A percentile compares a stretch with the other conserved stretches of the same genome.
Evolutionary conservation across 2,113 vertebrate genomes (phyloP).

Genomic region (Corythaeola cristata): DNA sequence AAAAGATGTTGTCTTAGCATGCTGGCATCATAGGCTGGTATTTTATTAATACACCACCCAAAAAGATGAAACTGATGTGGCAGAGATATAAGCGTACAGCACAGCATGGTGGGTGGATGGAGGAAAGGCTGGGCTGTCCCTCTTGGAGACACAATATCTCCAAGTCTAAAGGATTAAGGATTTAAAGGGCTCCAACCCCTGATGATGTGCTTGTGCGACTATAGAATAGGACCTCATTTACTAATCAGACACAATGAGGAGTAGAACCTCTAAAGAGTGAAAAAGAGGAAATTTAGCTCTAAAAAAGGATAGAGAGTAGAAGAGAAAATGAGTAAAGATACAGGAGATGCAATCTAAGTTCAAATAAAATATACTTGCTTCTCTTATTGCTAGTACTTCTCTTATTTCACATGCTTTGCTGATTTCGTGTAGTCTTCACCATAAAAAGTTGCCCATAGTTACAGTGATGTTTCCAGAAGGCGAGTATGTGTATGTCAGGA

Average conservation of each 20-base stretch:
- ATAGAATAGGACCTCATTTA: neutral
- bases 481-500: neutral
- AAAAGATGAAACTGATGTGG: neutral
- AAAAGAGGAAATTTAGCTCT: neutral
- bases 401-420: neutral
- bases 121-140: neutral
- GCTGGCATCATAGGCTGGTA: neutral
- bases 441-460: neutral
- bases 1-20: neutral
- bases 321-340: neutral
- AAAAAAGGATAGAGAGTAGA: neutral
- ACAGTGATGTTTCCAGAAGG: conserved; percentile 11
- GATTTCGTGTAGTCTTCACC: neutral
- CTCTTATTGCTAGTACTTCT: neutral
- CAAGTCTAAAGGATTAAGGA: neutral
- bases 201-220: neutral
- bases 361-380: neutral
- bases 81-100: neutral
- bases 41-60: neutral
- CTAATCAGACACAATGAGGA: neutral
- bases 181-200: neutral
- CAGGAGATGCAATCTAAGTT: neutral
- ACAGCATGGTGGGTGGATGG: neutral
- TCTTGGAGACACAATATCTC: neutral
- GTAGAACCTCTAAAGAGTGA: neutral